A percentile compares a stretch with the other conserved stretches of the same genome.
phyloP scores from a whole-genome alignment of 2,797 vertebrate genomes.

The Pristis pectinata region DNA sequence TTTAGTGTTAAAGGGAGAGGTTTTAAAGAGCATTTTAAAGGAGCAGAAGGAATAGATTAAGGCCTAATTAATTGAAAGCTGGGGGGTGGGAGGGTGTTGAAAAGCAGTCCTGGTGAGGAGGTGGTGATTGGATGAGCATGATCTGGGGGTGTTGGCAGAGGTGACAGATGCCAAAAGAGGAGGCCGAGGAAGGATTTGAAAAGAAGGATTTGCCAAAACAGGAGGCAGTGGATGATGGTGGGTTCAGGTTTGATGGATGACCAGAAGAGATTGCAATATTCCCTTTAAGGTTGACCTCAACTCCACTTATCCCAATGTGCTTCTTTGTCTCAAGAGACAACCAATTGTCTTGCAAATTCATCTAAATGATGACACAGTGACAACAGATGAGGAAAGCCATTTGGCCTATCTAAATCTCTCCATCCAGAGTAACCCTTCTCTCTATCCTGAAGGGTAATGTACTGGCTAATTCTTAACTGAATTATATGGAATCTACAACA shows the following conservation, averaged over 20 bases:
- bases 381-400: not conserved
- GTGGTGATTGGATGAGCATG: not conserved
- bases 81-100: not conserved
- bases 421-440: not conserved
- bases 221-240: not conserved
- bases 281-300: not conserved
- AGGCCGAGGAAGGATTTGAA: not conserved
- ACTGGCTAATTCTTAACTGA: not conserved
- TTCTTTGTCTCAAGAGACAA: not conserved
- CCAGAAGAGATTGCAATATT: not conserved
- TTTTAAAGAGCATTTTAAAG: not conserved
- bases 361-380: not conserved
- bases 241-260: not conserved
- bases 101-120: not conserved
- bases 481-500: not conserved
- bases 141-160: too few species aligned
- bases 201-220: too few species aligned
- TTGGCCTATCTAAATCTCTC: not conserved
- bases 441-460: not conserved
- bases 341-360: not conserved
- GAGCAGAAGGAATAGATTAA: not conserved
- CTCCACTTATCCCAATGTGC: not conserved
- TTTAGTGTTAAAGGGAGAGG: not conserved
- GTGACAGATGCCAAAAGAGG: not conserved
- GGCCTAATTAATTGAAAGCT: not conserved